phyloP scores from a whole-genome alignment of 37 sponge, comb jelly and placozoan genomes.

The Cladorhizidae sp. region DNA sequence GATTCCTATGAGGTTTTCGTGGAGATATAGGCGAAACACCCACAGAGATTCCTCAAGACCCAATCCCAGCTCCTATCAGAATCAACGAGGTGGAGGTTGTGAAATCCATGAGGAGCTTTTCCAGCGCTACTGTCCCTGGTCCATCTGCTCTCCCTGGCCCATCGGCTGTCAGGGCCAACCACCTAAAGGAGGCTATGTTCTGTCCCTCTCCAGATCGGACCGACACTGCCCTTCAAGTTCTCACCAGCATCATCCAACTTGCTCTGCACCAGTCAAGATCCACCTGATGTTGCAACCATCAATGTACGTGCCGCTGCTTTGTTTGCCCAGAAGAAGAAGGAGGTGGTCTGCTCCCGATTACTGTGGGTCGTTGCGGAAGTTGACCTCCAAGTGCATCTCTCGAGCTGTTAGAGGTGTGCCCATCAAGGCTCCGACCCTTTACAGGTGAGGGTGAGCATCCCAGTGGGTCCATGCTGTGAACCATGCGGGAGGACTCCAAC shows the following conservation, averaged over 20 bases:
- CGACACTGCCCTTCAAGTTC: neutral
- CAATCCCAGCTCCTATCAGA: neutral
- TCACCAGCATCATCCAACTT: neutral
- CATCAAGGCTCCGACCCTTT: neutral
- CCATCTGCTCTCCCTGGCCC: neutral
- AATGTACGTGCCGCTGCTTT: conserved; percentile 24
- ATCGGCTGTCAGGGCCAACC: neutral
- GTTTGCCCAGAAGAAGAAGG: conserved; percentile 13
- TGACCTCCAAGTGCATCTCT: conserved; percentile 3
- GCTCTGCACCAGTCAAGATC: neutral
- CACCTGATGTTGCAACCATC: neutral
- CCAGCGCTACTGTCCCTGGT: conserved; percentile 23
- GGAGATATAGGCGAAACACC: conserved; percentile 5
- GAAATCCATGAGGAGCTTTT: neutral
- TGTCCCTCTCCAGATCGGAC: conserved; percentile 14
- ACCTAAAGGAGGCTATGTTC: too few species aligned
- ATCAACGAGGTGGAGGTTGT: neutral
- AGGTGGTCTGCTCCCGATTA: conserved; percentile 12
- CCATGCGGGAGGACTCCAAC: too few species aligned
- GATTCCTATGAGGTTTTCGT: neutral
- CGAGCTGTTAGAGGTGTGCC: neutral
- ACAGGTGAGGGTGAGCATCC: conserved; percentile 12
- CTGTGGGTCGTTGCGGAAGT: conserved; percentile 8
- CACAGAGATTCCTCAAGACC: neutral
- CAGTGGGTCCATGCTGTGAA: conserved; percentile 1